Percentiles rank a stretch among this genome's conserved stretches.
phyloP scores from a whole-genome alignment of 2,113 vertebrate genomes.

The Thinocorus orbignyianus region DNA sequence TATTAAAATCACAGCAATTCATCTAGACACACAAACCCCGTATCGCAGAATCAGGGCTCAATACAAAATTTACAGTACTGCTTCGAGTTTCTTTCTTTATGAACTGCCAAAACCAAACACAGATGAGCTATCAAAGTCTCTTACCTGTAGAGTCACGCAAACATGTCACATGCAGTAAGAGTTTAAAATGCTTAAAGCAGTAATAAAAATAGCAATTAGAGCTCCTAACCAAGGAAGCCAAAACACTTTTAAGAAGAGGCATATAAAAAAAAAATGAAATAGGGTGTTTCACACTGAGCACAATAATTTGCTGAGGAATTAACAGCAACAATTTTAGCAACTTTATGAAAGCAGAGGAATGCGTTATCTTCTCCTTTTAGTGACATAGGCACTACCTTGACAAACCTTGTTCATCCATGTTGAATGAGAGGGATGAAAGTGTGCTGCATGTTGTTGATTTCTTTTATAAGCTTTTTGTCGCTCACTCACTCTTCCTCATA shows the following conservation, averaged over 20 bases:
- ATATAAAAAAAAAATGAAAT: not conserved
- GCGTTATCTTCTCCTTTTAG: not conserved
- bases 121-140: not conserved
- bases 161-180: not conserved
- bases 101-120: not conserved
- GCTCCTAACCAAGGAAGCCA: not conserved
- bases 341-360: not conserved
- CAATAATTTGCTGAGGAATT: constrained; percentile 15
- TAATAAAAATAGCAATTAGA: not conserved
- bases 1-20: not conserved
- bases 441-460: not conserved
- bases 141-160: not conserved
- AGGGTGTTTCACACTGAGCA: not conserved
- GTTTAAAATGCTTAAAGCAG: not conserved
- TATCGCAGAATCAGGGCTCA: not conserved
- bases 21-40: not conserved
- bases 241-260: not conserved
- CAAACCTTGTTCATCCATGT: not conserved
- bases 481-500: not conserved
- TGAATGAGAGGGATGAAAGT: not conserved
- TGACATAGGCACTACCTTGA: constrained; percentile 13
- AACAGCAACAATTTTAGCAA: not conserved
- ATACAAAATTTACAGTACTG: not conserved
- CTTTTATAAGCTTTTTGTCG: not conserved
- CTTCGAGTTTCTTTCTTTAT: not conserved